Base-by-base conservation (phyloP, 2,888 invertebrate species). In the Molorchus minor region DNA sequence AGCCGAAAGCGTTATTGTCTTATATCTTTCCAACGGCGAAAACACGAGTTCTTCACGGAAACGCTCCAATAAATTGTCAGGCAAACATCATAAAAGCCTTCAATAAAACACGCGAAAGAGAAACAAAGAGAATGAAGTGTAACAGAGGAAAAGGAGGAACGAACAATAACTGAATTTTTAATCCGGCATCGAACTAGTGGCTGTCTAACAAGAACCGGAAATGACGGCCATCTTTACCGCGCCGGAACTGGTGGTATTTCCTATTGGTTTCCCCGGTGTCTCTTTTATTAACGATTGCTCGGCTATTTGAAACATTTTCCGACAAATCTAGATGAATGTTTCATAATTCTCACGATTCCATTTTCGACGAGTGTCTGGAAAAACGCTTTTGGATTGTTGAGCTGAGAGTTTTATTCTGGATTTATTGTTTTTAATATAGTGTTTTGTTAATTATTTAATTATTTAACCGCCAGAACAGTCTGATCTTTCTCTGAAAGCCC, bases 281-380 rank as follows among this genome's bases (percentile, higher is more conserved):
- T 68, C 70, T 72, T 73, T 73, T 73, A 72, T 74, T 71, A 71
- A 68, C 69, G 70, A 69, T 71, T 72, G 70, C 67, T 64, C 68
- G 58, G 68, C 66, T 62, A 46, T 61, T 57, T 43, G 30, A 65
- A 52, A 40, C 58, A 41, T 65, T 68, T 61, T 64, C 59, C 63
- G 61, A 64, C 69, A 74, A 74, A 74, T 75, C 74, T 72, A 73
- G 73, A 75, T 73, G 73, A 72, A 75, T 73, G 71, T 70, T 71
- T 70, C 30, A 58, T 65, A 64, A 46, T 29, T 56, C 40, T 55
- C 40, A 38, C 49, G 49, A 49, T 38, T 49, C 21, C n/a, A n/a
- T n/a, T n/a, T n/a, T n/a, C n/a, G n/a, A n/a, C n/a, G n/a, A n/a
- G n/a, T n/a, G n/a, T n/a, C n/a, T n/a, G n/a, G n/a, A n/a, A n/a